A percentile compares a stretch with the other conserved stretches of the same genome.
These are phyloP conservation scores for Gavia stellata DNA, from an alignment of 2,113 vertebrate species.

Conservation along the genomic window DNA sequence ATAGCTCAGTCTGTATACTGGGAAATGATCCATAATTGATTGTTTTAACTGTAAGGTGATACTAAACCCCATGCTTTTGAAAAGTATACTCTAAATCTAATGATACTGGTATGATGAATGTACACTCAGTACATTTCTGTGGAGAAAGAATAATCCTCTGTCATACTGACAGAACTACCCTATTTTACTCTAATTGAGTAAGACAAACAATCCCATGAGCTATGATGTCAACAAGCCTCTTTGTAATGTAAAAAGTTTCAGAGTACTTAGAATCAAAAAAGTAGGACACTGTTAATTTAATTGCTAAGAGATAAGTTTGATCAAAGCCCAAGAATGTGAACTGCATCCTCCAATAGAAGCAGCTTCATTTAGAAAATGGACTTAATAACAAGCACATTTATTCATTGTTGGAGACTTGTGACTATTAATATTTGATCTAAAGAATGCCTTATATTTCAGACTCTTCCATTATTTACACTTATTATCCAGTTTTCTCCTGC, in stretches of 20 bases:
- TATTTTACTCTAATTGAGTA: conserved; percentile 29
- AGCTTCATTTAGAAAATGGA: conserved; percentile 47
- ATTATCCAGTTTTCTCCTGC: conserved; percentile 24
- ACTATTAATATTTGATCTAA: conserved; percentile 60
- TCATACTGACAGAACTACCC: background rate
- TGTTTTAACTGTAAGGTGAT: background rate
- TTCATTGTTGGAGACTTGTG: conserved; percentile 21
- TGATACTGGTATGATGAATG: background rate
- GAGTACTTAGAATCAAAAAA: conserved; percentile 39
- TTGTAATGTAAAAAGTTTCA: conserved; percentile 24
- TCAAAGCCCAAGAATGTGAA: conserved; percentile 30
- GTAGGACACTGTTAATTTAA: conserved; percentile 49
- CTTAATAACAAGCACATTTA: conserved; percentile 39
- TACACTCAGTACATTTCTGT: background rate
- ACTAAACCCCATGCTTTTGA: background rate
- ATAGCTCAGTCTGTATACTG: background rate
- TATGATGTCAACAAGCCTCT: conserved; percentile 17
- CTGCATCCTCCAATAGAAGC: background rate
- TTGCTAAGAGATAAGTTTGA: conserved; percentile 25
- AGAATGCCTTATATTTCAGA: conserved; percentile 7
- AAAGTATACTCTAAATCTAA: background rate
- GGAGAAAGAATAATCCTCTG: background rate
- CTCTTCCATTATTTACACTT: conserved; percentile 16
- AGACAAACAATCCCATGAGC: conserved; percentile 25
- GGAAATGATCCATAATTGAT: background rate